phyloP scores from a whole-genome alignment of 2,797 vertebrate genomes.

The Sciurus vulgaris region DNA sequence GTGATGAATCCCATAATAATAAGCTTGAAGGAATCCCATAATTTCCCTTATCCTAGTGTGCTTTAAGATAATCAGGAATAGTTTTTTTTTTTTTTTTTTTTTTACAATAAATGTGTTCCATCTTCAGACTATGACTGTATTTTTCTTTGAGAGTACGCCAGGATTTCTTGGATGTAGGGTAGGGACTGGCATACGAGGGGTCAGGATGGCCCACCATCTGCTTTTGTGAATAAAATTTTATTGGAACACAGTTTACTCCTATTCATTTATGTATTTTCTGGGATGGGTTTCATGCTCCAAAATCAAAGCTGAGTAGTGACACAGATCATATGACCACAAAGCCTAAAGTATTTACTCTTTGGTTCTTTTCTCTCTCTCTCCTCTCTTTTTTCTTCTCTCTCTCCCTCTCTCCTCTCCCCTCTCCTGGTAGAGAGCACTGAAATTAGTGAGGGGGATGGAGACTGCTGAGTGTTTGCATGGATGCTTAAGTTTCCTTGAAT shows the following conservation, averaged over 20 bases:
- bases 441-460: background rate
- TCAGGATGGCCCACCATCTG: background rate
- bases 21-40: background rate
- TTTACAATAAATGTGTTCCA: background rate
- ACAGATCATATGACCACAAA: background rate
- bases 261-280: background rate
- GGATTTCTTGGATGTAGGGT: background rate
- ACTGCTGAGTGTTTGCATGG: background rate
- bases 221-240: slow-evolving; percentile 55
- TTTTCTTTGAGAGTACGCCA: background rate
- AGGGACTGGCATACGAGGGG: background rate
- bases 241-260: background rate
- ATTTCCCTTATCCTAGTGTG: background rate
- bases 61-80: background rate
- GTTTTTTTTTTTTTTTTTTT: background rate
- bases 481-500: background rate
- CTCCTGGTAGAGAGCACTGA: background rate
- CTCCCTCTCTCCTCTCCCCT: too few species aligned
- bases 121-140: background rate
- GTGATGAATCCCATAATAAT: background rate
- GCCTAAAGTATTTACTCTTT: background rate
- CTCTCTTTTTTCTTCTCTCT: too few species aligned
- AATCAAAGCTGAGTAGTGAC: background rate
- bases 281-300: background rate
- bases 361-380: too few species aligned